phyloP scores from a whole-genome alignment of 2,797 vertebrate species.

The Neosalanx taihuensis region DNA sequence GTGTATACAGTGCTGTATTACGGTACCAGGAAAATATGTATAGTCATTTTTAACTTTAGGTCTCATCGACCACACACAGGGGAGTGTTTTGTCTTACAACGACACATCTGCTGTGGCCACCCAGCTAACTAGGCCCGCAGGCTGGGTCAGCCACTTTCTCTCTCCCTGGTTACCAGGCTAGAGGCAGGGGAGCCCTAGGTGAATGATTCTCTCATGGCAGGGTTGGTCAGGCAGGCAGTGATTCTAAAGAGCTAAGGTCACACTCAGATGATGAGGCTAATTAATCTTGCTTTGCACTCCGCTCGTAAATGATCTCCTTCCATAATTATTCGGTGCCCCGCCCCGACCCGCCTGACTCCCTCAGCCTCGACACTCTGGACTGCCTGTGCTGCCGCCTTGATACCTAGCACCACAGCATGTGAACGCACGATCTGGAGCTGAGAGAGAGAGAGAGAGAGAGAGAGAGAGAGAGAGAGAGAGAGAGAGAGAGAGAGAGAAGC shows the following conservation, averaged over 20 bases:
- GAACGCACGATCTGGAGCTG: constrained; percentile 29
- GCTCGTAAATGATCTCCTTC: constrained; percentile 67
- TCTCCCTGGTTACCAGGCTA: constrained; percentile 44
- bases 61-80: constrained; percentile 27
- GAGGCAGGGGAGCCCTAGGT: constrained; percentile 23
- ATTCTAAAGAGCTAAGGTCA: constrained; percentile 60
- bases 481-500: constrained; percentile 16
- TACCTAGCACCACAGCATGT: constrained; percentile 42
- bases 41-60: neutral
- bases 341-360: constrained; percentile 28
- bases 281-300: constrained; percentile 67
- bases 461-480: constrained; percentile 6
- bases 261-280: constrained; percentile 63
- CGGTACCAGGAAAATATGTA: neutral
- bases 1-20: neutral
- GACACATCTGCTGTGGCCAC: constrained; percentile 35
- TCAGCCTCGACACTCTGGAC: constrained; percentile 21
- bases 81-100: constrained; percentile 34
- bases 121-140: constrained; percentile 37
- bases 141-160: constrained; percentile 36
- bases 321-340: constrained; percentile 56
- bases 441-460: constrained; percentile 17
- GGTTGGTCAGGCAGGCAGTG: constrained; percentile 54
- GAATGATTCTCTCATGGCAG: constrained; percentile 56
- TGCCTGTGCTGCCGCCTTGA: constrained; percentile 22